phyloP scores from a whole-genome alignment of 2,113 vertebrate species.

The Pardalotus punctatus region DNA sequence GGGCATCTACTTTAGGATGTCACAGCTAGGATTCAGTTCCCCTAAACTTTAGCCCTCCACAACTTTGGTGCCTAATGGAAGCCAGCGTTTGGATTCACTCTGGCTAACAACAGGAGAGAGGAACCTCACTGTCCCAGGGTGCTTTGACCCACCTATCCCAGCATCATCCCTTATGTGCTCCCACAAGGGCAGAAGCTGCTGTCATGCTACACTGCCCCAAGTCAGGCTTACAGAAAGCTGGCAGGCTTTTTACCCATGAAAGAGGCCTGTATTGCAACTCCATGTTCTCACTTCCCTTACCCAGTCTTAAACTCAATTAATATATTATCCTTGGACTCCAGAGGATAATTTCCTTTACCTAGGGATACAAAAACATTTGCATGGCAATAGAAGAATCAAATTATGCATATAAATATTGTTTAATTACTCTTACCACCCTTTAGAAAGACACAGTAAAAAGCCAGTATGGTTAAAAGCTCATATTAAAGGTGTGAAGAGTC shows the following conservation, averaged over 20 bases:
- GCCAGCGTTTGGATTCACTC: neutral
- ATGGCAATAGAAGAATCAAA: neutral
- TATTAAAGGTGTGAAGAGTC: neutral
- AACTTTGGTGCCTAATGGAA: neutral
- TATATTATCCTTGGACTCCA: neutral
- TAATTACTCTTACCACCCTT: neutral
- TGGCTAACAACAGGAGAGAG: neutral
- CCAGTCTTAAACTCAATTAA: neutral
- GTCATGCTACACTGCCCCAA: neutral
- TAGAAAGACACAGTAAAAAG: neutral
- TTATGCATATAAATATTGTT: neutral
- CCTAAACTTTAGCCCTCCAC: neutral
- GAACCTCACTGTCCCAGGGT: neutral
- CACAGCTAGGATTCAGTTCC: fast-evolving
- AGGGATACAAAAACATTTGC: neutral
- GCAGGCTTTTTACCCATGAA: neutral
- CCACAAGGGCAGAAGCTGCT: neutral
- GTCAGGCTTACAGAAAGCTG: neutral
- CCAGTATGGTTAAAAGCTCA: neutral
- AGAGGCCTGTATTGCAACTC: neutral
- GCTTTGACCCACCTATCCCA: neutral
- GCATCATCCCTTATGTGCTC: neutral
- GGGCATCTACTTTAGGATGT: neutral
- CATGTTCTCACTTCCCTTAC: neutral
- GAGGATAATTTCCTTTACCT: neutral